Percentiles rank a stretch among this genome's conserved stretches.
phyloP scores from a whole-genome alignment of 1,140 invertebrate genomes.

The Neodiprion pinetum region DNA sequence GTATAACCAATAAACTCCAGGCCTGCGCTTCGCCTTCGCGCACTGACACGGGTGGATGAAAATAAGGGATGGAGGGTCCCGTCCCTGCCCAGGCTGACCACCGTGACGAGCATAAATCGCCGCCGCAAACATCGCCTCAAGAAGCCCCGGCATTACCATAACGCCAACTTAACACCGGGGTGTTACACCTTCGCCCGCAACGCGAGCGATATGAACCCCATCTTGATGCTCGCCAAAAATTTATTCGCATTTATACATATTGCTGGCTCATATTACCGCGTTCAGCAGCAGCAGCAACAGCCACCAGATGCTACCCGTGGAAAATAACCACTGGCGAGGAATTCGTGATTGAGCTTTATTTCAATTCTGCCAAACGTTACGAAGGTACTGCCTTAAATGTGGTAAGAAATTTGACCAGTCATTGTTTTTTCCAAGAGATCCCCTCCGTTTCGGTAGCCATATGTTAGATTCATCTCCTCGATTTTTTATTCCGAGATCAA shows the following conservation, averaged over 20 bases:
- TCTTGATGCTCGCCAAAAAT: not conserved
- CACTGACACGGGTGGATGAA: too few species aligned
- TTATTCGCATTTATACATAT: not conserved
- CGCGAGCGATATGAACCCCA: not conserved
- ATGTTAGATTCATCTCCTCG: too few species aligned
- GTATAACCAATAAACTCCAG: not conserved
- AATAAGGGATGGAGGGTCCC: not conserved
- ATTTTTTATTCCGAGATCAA: too few species aligned
- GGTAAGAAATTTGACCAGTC: not conserved
- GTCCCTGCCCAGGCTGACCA: not conserved
- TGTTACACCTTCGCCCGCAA: too few species aligned
- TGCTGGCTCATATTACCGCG: not conserved
- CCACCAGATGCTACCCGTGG: not conserved
- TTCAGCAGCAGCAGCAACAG: not conserved
- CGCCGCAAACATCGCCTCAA: conserved; percentile 3
- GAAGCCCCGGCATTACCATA: not conserved
- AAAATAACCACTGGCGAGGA: not conserved
- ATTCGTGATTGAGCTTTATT: not conserved
- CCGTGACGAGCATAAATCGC: conserved; percentile 1
- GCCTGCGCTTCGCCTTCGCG: not conserved
- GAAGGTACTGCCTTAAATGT: not conserved
- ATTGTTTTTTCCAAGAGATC: too few species aligned
- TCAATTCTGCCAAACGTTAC: not conserved
- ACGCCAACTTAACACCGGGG: not conserved
- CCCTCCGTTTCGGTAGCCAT: too few species aligned